Conservation (phyloP, 2,113 vertebrate species). For the Prunella fulvescens region DNA sequence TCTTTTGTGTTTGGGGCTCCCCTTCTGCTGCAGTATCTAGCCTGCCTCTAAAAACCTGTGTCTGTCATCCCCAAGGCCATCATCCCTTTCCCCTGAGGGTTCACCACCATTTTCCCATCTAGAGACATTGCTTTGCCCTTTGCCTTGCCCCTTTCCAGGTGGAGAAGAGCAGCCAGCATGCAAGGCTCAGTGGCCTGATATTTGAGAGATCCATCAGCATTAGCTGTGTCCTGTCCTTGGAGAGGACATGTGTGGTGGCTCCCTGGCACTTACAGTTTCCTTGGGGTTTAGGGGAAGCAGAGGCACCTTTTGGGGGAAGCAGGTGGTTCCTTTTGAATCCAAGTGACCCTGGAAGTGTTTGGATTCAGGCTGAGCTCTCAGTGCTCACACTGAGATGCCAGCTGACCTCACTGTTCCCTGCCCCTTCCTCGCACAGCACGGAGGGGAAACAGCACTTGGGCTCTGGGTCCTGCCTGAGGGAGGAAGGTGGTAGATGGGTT, state of each 20-base stretch:
- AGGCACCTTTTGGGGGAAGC: not conserved
- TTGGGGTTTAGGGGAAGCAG: not conserved
- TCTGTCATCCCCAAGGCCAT: not conserved
- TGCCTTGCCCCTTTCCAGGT: not conserved
- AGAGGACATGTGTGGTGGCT: not conserved
- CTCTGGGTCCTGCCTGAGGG: not conserved
- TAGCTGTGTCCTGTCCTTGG: not conserved
- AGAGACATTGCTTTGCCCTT: not conserved
- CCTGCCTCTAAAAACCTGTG: not conserved
- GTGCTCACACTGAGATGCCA: not conserved
- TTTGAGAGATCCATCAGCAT: not conserved
- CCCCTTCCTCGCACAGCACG: fast-evolving
- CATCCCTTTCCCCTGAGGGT: not conserved
- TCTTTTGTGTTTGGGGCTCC: not conserved
- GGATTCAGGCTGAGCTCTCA: not conserved
- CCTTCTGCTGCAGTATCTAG: fast-evolving
- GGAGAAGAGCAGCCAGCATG: not conserved
- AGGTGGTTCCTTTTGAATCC: not conserved
- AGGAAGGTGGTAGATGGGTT: not conserved
- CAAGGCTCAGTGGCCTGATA: not conserved
- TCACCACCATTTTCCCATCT: not conserved
- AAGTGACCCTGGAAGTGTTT: not conserved
- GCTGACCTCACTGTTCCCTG: not conserved
- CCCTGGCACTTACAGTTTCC: not conserved
- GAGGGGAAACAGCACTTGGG: not conserved